Conservation (phyloP, 1,140 invertebrate species). For the Drosophila miranda region DNA sequence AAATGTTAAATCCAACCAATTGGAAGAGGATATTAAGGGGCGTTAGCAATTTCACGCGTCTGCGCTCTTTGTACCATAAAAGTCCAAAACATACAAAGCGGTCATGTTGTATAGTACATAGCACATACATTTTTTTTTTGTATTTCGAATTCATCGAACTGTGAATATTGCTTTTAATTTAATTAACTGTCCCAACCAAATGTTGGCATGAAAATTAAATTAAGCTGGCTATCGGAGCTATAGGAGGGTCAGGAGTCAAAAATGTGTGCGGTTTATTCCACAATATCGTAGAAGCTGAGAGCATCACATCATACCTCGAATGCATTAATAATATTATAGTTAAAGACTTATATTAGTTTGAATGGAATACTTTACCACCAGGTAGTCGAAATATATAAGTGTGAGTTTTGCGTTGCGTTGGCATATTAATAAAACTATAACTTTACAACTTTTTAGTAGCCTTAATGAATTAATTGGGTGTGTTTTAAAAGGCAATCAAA, state of each 20-base stretch:
- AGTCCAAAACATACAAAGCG: background rate
- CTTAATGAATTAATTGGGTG: too few relatives aligned
- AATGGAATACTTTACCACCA: too few relatives aligned
- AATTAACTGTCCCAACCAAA: slow-evolving; percentile 58
- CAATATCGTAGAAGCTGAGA: too few relatives aligned
- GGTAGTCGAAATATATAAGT: too few relatives aligned
- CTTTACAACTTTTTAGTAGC: too few relatives aligned
- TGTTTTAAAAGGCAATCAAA: too few relatives aligned
- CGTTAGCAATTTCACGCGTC: background rate
- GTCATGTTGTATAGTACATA: slow-evolving; percentile 30
- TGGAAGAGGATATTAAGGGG: background rate
- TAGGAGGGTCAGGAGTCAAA: slow-evolving; percentile 1
- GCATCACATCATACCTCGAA: too few relatives aligned
- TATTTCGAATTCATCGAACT: slow-evolving; percentile 63
- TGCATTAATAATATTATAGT: too few relatives aligned
- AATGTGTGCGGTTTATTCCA: too few relatives aligned
- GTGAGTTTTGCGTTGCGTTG: too few relatives aligned
- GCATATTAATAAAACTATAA: too few relatives aligned
- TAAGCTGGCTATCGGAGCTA: slow-evolving; percentile 4
- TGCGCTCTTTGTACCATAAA: slow-evolving; percentile 3
- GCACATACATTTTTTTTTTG: slow-evolving; percentile 30
- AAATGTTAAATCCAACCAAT: slow-evolving; percentile 7
- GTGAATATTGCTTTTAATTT: slow-evolving; percentile 71
- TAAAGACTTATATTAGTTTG: too few relatives aligned
- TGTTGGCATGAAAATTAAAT: slow-evolving; percentile 51